These are phyloP conservation scores for Salarias fasciatus DNA, from an alignment of 2,797 vertebrate genomes.

Conservation along the genomic window DNA sequence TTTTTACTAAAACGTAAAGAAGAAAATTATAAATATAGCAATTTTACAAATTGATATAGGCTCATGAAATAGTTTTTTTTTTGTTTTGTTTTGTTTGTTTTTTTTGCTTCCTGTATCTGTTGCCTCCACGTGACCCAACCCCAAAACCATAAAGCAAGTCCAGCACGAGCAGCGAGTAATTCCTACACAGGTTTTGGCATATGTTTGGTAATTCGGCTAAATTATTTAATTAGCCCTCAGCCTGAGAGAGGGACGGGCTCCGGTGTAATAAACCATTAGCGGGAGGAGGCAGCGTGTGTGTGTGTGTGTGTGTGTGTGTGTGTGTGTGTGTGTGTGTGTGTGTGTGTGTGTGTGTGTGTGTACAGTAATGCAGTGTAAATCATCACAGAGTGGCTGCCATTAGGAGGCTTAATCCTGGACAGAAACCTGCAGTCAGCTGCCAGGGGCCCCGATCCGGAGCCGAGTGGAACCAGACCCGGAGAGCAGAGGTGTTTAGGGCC, in stretches of 20 bases:
- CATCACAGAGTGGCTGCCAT: constrained; percentile 73
- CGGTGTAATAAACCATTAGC: constrained; percentile 70
- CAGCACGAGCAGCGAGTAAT: constrained; percentile 37
- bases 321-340: constrained; percentile 3
- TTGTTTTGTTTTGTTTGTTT: too few species aligned
- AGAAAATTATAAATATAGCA: too few species aligned
- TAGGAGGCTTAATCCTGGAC: constrained; percentile 64
- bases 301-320: too few species aligned
- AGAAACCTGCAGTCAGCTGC: constrained; percentile 73
- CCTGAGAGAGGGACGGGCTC: constrained; percentile 51
- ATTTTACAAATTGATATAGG: too few species aligned
- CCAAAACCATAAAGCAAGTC: constrained; percentile 47
- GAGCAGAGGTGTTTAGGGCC: constrained; percentile 70
- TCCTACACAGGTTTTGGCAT: constrained; percentile 45
- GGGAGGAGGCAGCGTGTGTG: constrained; percentile 47
- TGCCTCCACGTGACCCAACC: background rate
- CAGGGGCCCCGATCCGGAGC: constrained; percentile 64
- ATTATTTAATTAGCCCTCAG: constrained; percentile 63
- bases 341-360: constrained; percentile 26
- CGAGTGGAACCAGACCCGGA: constrained; percentile 71
- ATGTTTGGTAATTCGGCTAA: constrained; percentile 64
- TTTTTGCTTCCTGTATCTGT: constrained; percentile 3
- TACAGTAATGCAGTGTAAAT: constrained; percentile 76
- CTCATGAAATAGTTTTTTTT: too few species aligned
- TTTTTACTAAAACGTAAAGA: too few species aligned